Evolutionary conservation across 1,140 invertebrate species (phyloP), one percentile per base, ranked within the genome.

Genomic region (Neodiprion lecontei): DNA sequence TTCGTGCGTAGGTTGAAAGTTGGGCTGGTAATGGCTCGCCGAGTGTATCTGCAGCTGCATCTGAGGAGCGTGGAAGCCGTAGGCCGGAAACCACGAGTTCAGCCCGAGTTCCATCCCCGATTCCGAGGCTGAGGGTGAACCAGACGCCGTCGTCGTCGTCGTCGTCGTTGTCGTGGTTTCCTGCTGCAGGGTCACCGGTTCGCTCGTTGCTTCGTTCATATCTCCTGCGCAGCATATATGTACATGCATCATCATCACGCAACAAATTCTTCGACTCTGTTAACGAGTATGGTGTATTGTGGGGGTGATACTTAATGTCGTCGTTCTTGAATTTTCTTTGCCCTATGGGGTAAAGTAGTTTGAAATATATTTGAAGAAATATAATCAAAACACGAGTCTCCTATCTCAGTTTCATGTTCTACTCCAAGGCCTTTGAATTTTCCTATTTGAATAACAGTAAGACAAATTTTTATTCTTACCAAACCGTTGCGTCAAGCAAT

Each of bases 31-130:
- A 61, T 61, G 53, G 4, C 3, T 61, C 4, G 53, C 82, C 48
- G 77, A 65, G 67, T 84, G 79, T 70, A 80, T 79, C 75, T 85
- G 85, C 80, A 87, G 86, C 75, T 88, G 87, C 17, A 88, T 83
- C 74, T 88, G 86, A 74, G 87, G 88, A n/a, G 87, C 87, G 71
- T 88, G 86, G 75, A 87, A 88, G n/a, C 87, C 87, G 71, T 88
- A 88, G 70, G 87, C 87, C 76, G 87, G 87, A 80, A 88, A 83
- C 87, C 87, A 88, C 7, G 87, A 84, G 80, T 88, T 88, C 68
- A 86, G 86, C 66, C 85, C 81, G 81, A 88, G 87, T 75, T 84
- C 86, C 79, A 88, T 80, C 67, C 87, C 83, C 67, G 78, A 69
- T 48, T 75, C 79, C 77, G 47, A 67, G 7, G 48, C 67, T 12